phyloP scores from a whole-genome alignment of 2,113 vertebrate genomes.

The Albula goreensis region DNA sequence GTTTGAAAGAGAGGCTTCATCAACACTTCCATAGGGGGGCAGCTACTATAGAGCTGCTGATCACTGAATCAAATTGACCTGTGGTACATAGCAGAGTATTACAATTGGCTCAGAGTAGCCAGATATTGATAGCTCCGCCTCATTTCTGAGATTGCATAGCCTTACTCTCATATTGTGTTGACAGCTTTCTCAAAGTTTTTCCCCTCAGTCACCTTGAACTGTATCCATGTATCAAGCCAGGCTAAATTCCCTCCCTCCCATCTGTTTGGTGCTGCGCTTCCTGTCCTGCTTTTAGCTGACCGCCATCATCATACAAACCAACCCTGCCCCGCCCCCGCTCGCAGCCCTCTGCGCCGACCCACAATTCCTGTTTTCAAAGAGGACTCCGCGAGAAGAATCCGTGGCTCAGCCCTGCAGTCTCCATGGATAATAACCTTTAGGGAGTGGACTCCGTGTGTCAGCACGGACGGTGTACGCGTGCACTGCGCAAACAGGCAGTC shows the following conservation, averaged over 20 bases:
- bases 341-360: neutral
- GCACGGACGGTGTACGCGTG: no score
- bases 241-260: neutral
- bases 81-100: neutral
- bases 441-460: neutral
- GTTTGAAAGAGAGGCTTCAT: neutral
- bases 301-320: neutral
- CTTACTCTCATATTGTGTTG: no score
- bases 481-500: no score
- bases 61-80: neutral
- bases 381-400: neutral
- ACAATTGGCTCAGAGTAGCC: neutral
- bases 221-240: neutral
- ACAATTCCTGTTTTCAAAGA: neutral
- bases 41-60: neutral
- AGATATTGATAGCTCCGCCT: neutral
- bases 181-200: neutral
- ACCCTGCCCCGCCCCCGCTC: no score
- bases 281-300: neutral
- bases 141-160: neutral
- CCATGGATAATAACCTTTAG: neutral
- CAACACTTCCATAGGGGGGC: neutral
- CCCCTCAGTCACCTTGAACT: neutral
- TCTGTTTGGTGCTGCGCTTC: neutral
- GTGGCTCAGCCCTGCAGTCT: neutral